phyloP scores from a whole-genome alignment of 2,888 invertebrate genomes.

The Drosophila bunnanda region DNA sequence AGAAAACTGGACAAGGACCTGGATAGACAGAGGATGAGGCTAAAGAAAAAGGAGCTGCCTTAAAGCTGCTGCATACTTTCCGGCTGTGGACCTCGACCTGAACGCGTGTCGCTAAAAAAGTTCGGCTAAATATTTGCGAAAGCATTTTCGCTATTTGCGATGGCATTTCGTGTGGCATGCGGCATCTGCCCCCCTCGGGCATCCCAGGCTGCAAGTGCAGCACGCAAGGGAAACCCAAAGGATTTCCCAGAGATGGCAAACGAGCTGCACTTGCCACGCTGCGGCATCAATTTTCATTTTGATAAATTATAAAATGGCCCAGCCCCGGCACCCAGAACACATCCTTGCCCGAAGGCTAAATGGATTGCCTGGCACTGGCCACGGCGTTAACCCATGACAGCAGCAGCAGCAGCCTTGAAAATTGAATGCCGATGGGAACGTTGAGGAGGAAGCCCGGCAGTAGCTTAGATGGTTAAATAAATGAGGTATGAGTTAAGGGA shows the following conservation, averaged over 20 bases:
- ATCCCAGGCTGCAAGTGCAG: constrained; percentile 51
- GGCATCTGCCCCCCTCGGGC: constrained; percentile 21
- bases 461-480: constrained; percentile 33
- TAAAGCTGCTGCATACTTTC: constrained; percentile 56
- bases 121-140: constrained; percentile 78
- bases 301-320: constrained; percentile 78
- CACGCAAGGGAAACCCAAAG: constrained; percentile 37
- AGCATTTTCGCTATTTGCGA: constrained; percentile 76
- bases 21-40: constrained; percentile 11
- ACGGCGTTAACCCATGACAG: constrained; percentile 47
- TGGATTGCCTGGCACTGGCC: constrained; percentile 48
- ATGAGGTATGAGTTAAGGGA: constrained; percentile 11
- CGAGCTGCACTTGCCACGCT: constrained; percentile 27
- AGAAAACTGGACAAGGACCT: not conserved
- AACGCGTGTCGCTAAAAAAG: constrained; percentile 67
- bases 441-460: constrained; percentile 6
- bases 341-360: constrained; percentile 37
- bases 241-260: constrained; percentile 10
- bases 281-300: constrained; percentile 79
- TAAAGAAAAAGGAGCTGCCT: constrained; percentile 18
- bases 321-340: constrained; percentile 36
- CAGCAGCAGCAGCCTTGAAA: constrained; percentile 30
- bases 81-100: constrained; percentile 34
- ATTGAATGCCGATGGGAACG: constrained; percentile 27
- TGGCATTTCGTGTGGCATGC: constrained; percentile 74